Evolutionary conservation across 2,797 vertebrate genomes (phyloP).

Genomic region (Acrossocheilus wenchowensis): DNA sequence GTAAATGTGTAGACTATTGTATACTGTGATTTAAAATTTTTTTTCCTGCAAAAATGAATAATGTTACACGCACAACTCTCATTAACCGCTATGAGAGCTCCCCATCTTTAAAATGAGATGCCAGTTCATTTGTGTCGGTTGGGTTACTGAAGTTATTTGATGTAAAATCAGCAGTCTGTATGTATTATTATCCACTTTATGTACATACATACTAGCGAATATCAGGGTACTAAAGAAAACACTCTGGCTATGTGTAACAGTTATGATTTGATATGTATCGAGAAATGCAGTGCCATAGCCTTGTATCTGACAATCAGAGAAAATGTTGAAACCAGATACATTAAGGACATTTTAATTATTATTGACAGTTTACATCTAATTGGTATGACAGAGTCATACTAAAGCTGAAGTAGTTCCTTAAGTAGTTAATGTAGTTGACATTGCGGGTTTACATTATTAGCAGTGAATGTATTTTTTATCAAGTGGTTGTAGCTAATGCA

Average conservation of each 20-base stretch:
- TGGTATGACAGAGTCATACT: slow-evolving; percentile 13
- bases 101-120: slow-evolving; percentile 26
- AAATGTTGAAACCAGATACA: slow-evolving; percentile 17
- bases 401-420: not conserved
- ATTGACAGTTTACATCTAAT: slow-evolving; percentile 14
- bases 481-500: slow-evolving; percentile 17
- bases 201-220: slow-evolving; percentile 4
- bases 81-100: slow-evolving; percentile 18
- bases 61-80: slow-evolving; percentile 35
- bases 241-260: not conserved
- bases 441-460: slow-evolving; percentile 2
- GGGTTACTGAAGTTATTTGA: not conserved
- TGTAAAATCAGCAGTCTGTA: slow-evolving; percentile 18
- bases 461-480: slow-evolving; percentile 29
- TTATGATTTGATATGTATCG: slow-evolving; percentile 11
- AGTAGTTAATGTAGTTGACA: slow-evolving; percentile 21
- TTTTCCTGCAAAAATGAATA: slow-evolving; percentile 41
- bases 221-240: slow-evolving; percentile 18
- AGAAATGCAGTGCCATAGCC: slow-evolving; percentile 23
- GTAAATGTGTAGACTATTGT: slow-evolving; percentile 51
- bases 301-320: slow-evolving; percentile 34
- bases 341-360: slow-evolving; percentile 24
- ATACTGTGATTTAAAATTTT: slow-evolving; percentile 15
- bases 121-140: slow-evolving; percentile 3
- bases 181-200: slow-evolving; percentile 20